Percentiles rank a stretch among this genome's conserved stretches.
Evolutionary conservation across 2,113 vertebrate species (phyloP).

Genomic region (Rhabdornis inornatus): DNA sequence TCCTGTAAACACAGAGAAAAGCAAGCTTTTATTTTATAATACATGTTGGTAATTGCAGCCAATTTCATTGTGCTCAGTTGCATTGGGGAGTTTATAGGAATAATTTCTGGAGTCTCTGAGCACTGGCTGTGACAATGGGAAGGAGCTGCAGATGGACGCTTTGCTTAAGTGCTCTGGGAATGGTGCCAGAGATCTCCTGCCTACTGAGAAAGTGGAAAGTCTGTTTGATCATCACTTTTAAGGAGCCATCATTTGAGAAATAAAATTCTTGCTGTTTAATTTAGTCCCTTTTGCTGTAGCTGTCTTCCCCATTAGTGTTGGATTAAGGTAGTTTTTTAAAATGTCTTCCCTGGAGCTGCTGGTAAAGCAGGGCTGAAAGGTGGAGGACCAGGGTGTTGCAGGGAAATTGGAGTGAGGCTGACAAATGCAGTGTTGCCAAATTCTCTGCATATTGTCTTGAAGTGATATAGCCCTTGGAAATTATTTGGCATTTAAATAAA

Average conservation of each 20-base stretch:
- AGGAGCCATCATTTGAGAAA: not conserved
- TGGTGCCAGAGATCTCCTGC: not conserved
- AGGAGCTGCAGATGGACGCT: not conserved
- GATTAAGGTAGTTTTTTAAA: not conserved
- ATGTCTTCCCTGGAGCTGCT: not conserved
- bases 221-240: not conserved
- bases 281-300: not conserved
- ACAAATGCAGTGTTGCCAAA: not conserved
- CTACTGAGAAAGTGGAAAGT: not conserved
- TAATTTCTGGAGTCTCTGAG: not conserved
- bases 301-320: not conserved
- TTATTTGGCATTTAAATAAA: not conserved
- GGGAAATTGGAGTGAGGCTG: not conserved
- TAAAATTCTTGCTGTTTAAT: not conserved
- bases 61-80: not conserved
- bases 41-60: not conserved
- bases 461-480: not conserved
- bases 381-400: not conserved
- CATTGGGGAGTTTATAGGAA: not conserved
- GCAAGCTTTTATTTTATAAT: not conserved
- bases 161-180: conserved; percentile 14
- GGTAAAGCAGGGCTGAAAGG: not conserved
- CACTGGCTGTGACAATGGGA: not conserved
- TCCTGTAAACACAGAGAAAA: not conserved
- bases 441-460: not conserved